Base-by-base conservation (phyloP, 1,140 invertebrate species). In the Elymnias hypermnestra region DNA sequence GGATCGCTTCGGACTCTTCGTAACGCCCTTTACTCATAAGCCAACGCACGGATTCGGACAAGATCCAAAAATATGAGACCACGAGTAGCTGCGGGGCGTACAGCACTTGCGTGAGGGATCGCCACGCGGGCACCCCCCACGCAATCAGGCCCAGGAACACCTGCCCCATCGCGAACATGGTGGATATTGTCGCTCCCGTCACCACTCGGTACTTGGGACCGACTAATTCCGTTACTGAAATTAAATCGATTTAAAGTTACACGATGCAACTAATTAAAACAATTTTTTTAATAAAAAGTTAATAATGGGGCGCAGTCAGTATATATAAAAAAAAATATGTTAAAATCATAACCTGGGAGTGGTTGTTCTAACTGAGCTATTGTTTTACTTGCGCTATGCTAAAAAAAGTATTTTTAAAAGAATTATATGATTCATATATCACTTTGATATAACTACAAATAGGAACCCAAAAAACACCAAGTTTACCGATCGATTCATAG, bases 21-120 rank as follows among this genome's bases (percentile, higher is more conserved):
- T 75, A 83, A 1, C 72, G 63, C 3, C 79, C 75, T 46, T 92
- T 91, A 8, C 92, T 91, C 55, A 95, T 74, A 1, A 95, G 83
- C 94, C 94, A 96, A 46, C 94, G 83, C n/a, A 92, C 87, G 14
- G 91, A 92, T 75, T 92, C 91, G 0, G 90, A 89, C 1, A 92
- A 63, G 18, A 91, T 83, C 82, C 90, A 89, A 38, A 90, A 90
- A 58, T 92, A 90, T 0, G 87, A 72, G 3, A 94, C 69, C 5
- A 93, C 87, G 0, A 92, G 73, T 1, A 94, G 56, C 21, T 91
- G 91, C 0, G 92, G 91, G 0, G 87, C 81, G 52, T 94, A 94
- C 6, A 93, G 84, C 3, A 91, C 86, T 18, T 91, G 88, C 5
- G 94, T 88, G 12, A 94, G 72, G n/a, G 82, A 63, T 10, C 93